Evolutionary conservation across 2,797 vertebrate genomes (phyloP).

Genomic region (Champsocephalus gunnari): DNA sequence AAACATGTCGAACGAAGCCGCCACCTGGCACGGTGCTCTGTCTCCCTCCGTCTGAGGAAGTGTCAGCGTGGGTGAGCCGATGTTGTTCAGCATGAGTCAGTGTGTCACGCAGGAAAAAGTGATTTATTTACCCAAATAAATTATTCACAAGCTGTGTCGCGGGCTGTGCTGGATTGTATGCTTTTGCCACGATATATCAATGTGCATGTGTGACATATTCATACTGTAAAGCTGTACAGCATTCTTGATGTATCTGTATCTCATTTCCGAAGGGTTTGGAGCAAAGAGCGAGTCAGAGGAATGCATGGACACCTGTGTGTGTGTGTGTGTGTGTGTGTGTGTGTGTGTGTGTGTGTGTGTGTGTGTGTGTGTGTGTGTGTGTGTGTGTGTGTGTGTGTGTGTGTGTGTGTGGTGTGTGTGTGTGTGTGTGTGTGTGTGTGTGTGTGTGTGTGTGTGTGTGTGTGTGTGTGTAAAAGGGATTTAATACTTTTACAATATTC

Average conservation of each 20-base stretch:
- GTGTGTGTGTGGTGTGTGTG: not conserved
- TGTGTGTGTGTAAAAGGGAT: not conserved
- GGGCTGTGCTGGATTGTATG: constrained; percentile 10
- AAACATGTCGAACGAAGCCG: constrained; percentile 28
- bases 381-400: constrained; percentile 15
- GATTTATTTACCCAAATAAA: constrained; percentile 56
- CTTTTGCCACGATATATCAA: constrained; percentile 5
- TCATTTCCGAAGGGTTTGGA: too few relatives aligned
- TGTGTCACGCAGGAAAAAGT: constrained; percentile 47
- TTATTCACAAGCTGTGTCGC: constrained; percentile 53
- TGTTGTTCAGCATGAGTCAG: constrained; percentile 36
- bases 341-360: not conserved
- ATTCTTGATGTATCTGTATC: too few relatives aligned
- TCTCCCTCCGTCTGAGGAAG: constrained; percentile 6
- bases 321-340: too few relatives aligned
- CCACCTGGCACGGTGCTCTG: constrained; percentile 21
- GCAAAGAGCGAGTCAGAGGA: too few relatives aligned
- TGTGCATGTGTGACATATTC: too few relatives aligned
- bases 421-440: not conserved
- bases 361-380: constrained; percentile 5
- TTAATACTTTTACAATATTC: too few relatives aligned
- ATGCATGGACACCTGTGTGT: too few relatives aligned
- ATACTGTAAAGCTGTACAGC: too few relatives aligned
- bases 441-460: constrained; percentile 1
- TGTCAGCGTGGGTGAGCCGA: constrained; percentile 30